A percentile compares a stretch with the other conserved stretches of the same genome.
Conservation (phyloP, 2,888 invertebrate species). For the Drosophila robusta region DNA sequence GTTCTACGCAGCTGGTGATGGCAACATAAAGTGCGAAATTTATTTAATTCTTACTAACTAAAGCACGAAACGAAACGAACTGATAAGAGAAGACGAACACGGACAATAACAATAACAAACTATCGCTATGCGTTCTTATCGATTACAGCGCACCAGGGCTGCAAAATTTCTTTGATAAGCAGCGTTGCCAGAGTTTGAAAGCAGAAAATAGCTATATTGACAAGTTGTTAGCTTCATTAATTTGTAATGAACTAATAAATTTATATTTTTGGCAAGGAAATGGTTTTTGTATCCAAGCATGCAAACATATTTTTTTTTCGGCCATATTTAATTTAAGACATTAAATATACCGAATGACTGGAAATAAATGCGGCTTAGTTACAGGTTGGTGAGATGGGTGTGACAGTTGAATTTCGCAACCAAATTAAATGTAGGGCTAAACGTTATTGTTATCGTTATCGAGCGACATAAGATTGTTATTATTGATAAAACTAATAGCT, state of each 20-base stretch:
- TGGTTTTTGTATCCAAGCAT: too few species aligned
- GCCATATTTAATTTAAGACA: too few species aligned
- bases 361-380: too few species aligned
- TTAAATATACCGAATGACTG: too few species aligned
- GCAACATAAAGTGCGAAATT: slow-evolving; percentile 38
- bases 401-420: slow-evolving; percentile 3
- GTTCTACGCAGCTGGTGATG: slow-evolving; percentile 3
- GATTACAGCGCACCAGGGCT: slow-evolving; percentile 24
- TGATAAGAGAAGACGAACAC: slow-evolving; percentile 54
- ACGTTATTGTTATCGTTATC: slow-evolving; percentile 3
- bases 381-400: neutral
- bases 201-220: too few species aligned
- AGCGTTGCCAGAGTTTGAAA: neutral
- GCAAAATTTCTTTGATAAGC: neutral
- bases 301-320: too few species aligned
- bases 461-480: too few species aligned
- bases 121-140: slow-evolving; percentile 30
- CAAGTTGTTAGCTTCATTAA: too few species aligned
- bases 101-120: slow-evolving; percentile 35
- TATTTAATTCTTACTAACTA: slow-evolving; percentile 36
- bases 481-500: too few species aligned
- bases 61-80: slow-evolving; percentile 48
- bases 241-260: too few species aligned
- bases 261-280: too few species aligned
- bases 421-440: neutral